Evolutionary conservation across 2,888 invertebrate species (phyloP), one percentile per base, ranked within the genome.

Genomic region (Parnassius mnemosyne): DNA sequence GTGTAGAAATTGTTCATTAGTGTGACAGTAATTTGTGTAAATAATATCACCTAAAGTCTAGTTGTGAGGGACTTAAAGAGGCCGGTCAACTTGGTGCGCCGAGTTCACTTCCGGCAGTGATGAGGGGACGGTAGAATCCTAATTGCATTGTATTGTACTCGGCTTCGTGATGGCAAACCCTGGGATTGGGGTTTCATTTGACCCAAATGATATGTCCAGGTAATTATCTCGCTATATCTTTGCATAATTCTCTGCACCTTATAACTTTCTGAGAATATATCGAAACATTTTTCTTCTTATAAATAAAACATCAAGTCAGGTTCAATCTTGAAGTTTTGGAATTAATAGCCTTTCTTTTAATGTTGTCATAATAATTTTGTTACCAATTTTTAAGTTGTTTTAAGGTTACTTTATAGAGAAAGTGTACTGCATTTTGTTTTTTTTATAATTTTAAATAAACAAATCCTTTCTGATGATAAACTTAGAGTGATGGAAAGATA

Each of bases 131-230:
- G 78, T 84, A 76, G 75, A 71, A 70, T 66, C 69, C 63, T 73
- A 70, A 69, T 71, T 68, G 72, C 62, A 62, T 65, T 68, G 71
- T 68, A 72, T 77, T 71, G 74, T 71, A 68, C 71, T 74, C 76
- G 74, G 72, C 73, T 65, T 65, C 79, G 79, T 79, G 69, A 91
- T 91, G 90, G 88, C 90, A 76, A 89, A 86, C 76, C 83, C 89
- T 69, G 83, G 84, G 65, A 94, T 94, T 90, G 94, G 94, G 81
- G 93, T 93, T 77, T 92, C 94, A 62, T 95, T 95, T 83, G 95
- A 95, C 86, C 94, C 94, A 71, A 93, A 93, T 88, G 94, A 94
- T 78, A 94, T 93, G 89, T 92, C 93, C 84, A 94, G 94, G 94
- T 87, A 71, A 68, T 25, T 11, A 3, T 55, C 10, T 1, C 10